Evolutionary conservation across 2,113 vertebrate genomes (phyloP), one percentile per base, ranked within the genome.

Genomic region (Salvelinus alpinus): DNA sequence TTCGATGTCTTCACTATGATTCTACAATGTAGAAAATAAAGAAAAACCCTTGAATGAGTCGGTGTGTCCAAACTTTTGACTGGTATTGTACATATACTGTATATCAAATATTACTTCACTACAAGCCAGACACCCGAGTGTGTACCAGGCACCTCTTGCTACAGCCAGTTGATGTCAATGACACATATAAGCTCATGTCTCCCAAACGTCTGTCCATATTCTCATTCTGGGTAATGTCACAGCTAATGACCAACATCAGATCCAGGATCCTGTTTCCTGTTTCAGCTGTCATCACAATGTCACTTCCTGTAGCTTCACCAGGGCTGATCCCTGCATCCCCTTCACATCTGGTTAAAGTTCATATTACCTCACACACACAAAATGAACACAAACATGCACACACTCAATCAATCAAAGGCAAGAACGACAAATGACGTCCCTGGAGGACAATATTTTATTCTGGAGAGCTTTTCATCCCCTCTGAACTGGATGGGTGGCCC

Each of bases 231-330:
- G 80, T 69, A 86, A 78, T 86, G 79, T 82, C 82, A 79, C 78
- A 82, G 65, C 76, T 87, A 87, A 91, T 85, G 86, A 84, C 64
- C 60, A 22, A 82, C 84, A 88, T 90, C 84, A 38, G 8, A 38
- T 38, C 38, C 83, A 86, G 71, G 77, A 81, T 72, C 79, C 78
- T 82, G 72, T 77, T 80, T 80, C 72, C 82, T 75, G 80, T 83
- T 77, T 80, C 34, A 81, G 87, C 85, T 87, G 88, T 92, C 90
- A 86, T 81, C 81, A 65, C 68, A 47, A 38, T 87, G 86, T 88
- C 85, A 78, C 83, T 82, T 84, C 83, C 81, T 85, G 83, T 88
- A 2, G 3, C 22, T 57, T 75, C 38, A 54, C 31, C 22, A 12
- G 18, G 44, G 59, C 59, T 60, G 59, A 8, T 3, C 6, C 59